These are phyloP conservation scores for Sinella curviseta DNA, from an alignment of 1,140 invertebrate species.

Conservation along the genomic window DNA sequence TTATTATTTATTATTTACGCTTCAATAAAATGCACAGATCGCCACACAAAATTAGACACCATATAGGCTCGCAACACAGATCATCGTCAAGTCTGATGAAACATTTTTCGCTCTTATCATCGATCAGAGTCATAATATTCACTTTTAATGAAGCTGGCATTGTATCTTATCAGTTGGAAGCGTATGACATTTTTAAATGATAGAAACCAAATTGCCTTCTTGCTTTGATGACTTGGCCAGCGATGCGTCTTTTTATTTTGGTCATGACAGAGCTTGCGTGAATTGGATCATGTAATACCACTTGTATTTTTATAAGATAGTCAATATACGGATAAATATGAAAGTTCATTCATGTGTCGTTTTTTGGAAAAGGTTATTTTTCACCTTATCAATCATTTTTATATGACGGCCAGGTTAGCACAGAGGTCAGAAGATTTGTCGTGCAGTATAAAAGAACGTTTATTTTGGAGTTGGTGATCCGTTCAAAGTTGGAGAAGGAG, in stretches of 20 bases:
- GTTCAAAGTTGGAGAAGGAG: too few species aligned
- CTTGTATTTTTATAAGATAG: not conserved
- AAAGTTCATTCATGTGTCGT: not conserved
- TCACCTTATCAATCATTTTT: conserved; percentile 24
- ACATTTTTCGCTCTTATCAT: not conserved
- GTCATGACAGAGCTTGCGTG: not conserved
- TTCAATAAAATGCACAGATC: too few species aligned
- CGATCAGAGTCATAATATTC: not conserved
- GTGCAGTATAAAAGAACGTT: too few species aligned
- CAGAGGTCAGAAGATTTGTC: not conserved
- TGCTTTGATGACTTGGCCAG: not conserved
- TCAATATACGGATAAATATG: too few species aligned
- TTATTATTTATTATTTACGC: conserved; percentile 14
- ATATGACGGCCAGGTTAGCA: conserved; percentile 2
- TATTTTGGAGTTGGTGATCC: too few species aligned
- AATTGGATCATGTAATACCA: not conserved
- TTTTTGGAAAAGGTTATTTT: not conserved
- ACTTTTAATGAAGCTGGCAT: not conserved
- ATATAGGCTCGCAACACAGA: too few species aligned
- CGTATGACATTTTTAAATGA: too few species aligned
- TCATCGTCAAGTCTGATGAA: too few species aligned
- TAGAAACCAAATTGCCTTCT: too few species aligned
- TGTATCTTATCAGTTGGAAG: too few species aligned
- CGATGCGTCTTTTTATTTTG: not conserved
- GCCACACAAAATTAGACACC: too few species aligned